Conservation (phyloP, 1,140 invertebrate species). For the Drosophila auraria region DNA sequence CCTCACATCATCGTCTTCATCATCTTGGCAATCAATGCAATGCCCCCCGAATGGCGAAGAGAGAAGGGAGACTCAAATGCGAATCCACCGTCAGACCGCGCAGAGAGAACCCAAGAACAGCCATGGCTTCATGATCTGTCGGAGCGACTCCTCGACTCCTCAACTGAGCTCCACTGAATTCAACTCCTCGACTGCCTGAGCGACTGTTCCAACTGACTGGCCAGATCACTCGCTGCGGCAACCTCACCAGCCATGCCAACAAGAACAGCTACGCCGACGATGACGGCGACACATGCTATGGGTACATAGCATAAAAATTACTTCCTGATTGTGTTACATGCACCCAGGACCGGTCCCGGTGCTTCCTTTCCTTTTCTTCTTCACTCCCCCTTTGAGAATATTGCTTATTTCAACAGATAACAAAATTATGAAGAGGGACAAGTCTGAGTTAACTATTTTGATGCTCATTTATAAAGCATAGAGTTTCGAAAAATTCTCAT, state of each 20-base stretch:
- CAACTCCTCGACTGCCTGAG: slow-evolving; percentile 42
- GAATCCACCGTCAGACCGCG: slow-evolving; percentile 55
- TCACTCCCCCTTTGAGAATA: slow-evolving; percentile 36
- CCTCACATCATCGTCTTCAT: slow-evolving; percentile 63
- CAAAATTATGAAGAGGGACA: background rate
- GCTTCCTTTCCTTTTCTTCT: slow-evolving; percentile 11
- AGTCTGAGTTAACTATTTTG: background rate
- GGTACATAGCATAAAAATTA: slow-evolving; percentile 69
- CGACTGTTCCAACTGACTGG: slow-evolving; percentile 58
- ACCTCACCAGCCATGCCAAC: slow-evolving; percentile 22
- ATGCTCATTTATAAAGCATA: background rate
- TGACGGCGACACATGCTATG: slow-evolving; percentile 70
- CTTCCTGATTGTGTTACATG: slow-evolving; percentile 74
- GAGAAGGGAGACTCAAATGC: slow-evolving; percentile 21
- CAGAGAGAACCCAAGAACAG: slow-evolving; percentile 26
- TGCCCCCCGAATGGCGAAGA: slow-evolving; percentile 5
- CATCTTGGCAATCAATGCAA: slow-evolving; percentile 54
- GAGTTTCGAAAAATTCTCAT: too few relatives aligned
- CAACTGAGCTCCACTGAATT: background rate
- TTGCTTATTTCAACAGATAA: slow-evolving; percentile 43
- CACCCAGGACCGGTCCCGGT: slow-evolving; percentile 64
- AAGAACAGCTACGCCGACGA: slow-evolving; percentile 54
- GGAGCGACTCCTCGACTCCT: slow-evolving; percentile 30
- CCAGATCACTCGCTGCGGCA: slow-evolving; percentile 55
- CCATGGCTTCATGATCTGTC: slow-evolving; percentile 38